Base-by-base conservation (phyloP, 2,113 vertebrate species). In the Coregonus clupeaformis region DNA sequence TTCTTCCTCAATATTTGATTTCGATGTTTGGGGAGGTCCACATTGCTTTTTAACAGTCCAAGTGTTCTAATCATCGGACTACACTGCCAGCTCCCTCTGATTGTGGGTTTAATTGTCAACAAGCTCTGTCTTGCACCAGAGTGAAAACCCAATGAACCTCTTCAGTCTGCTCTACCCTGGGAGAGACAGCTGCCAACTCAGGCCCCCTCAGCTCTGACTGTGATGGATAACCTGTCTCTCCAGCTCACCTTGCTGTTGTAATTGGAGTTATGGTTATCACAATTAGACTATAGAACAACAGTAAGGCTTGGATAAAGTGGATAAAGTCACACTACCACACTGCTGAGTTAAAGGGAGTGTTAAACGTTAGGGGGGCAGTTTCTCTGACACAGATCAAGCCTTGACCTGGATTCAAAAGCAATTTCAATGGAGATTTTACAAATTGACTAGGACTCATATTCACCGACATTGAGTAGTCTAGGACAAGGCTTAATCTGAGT, bases 141-240 rank as follows among this genome's bases (percentile, higher is more conserved):
- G 77, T 45, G 62, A 77, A 59, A 85, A 85, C 80, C 75, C 64
- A 75, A 72, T 59, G 62, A 75, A 59, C 71, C 75, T 84, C 77
- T 65, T 0, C 68, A 80, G 84, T 73, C 69, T 71, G 63, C 16
- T 42, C 65, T 32, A 73, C 78, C 3, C 6, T 32, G 27, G 76
- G 62, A 79, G 62, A 72, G 86, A 82, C 81, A 80, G 82, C 78
- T 86, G 89, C 85, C 85, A 86, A 64, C 82, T 85, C 59, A n/a
- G 27, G 1, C 68, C 69, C 63, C 73, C 30, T 69, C 79, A 73
- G 71, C 82, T 57, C 57, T 0, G 24, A 67, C 1, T 16, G 76
- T 90, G 86, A 90, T 88, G 79, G 89, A 90, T 86, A 86, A 80
- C 59, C 81, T 73, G 77, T 57, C 74, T 77, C 71, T 0, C 12